Evolutionary conservation across 2,888 invertebrate genomes (phyloP).

Genomic region (Chloroclysta siterata): DNA sequence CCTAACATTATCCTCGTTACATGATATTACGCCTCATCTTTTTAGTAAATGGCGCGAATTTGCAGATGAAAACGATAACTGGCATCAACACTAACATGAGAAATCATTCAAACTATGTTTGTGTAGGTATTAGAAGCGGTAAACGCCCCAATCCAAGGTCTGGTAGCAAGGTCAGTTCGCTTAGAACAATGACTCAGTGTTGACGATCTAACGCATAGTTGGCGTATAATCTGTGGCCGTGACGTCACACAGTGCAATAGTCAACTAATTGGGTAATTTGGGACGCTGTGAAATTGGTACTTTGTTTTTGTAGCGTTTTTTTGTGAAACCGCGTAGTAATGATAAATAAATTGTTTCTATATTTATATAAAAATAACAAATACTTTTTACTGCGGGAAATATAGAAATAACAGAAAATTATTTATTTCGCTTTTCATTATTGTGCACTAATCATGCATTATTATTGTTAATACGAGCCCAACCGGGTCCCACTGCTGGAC

Average conservation of each 20-base stretch:
- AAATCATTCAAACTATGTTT: neutral
- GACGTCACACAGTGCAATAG: slow-evolving; percentile 20
- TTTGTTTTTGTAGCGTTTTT: slow-evolving; percentile 5
- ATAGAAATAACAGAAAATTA: too few relatives aligned
- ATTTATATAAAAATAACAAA: neutral
- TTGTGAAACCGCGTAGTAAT: neutral
- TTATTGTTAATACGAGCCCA: too few relatives aligned
- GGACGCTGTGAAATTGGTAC: neutral
- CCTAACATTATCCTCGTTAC: too few relatives aligned
- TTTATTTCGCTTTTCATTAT: too few relatives aligned
- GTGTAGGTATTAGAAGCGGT: slow-evolving; percentile 19
- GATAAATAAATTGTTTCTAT: neutral
- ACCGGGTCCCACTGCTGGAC: too few relatives aligned
- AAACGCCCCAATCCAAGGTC: slow-evolving; percentile 24
- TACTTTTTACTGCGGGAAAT: neutral
- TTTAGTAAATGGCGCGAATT: too few relatives aligned
- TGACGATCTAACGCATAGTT: slow-evolving; percentile 15
- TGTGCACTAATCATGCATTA: too few relatives aligned
- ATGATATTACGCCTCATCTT: too few relatives aligned
- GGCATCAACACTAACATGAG: neutral
- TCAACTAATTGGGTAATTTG: slow-evolving; percentile 13
- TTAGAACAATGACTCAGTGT: slow-evolving; percentile 29
- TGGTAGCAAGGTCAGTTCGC: slow-evolving; percentile 26
- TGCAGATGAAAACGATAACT: neutral
- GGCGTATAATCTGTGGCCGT: slow-evolving; percentile 6